phyloP scores from a whole-genome alignment of 2,888 invertebrate species.

The Ophion ellenae region DNA sequence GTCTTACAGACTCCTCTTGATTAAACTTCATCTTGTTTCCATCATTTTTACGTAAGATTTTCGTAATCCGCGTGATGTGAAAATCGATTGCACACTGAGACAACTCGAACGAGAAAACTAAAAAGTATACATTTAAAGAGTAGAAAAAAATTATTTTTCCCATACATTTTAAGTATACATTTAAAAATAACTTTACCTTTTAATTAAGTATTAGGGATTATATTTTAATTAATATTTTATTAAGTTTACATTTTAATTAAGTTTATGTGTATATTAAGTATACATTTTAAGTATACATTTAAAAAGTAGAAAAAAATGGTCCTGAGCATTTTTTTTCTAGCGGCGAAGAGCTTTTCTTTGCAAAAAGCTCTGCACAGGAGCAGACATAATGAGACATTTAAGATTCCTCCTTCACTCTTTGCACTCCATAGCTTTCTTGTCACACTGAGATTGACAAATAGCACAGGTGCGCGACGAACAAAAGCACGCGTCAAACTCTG shows the following conservation, averaged over 20 bases:
- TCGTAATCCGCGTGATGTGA: not conserved
- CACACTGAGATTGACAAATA: not conserved
- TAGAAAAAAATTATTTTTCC: too few relatives aligned
- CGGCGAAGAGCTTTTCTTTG: not conserved
- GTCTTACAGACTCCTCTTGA: not conserved
- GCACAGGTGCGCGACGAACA: not conserved
- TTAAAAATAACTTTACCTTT: too few relatives aligned
- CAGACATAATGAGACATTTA: too few relatives aligned
- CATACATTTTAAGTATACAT: too few relatives aligned
- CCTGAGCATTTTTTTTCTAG: not conserved
- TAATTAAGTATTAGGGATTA: too few relatives aligned
- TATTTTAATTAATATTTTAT: too few relatives aligned
- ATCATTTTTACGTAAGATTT: not conserved
- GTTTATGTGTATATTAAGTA: too few relatives aligned
- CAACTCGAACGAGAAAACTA: not conserved
- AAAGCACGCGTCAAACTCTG: not conserved
- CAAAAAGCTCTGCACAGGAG: not conserved
- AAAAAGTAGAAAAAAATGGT: too few relatives aligned
- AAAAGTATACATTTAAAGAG: not conserved
- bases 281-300: too few relatives aligned
- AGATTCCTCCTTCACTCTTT: not conserved
- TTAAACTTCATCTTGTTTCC: not conserved
- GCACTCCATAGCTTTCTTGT: not conserved
- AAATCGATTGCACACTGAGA: not conserved
- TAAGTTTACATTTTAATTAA: too few relatives aligned